These are phyloP conservation scores for Paraplagusia blochii DNA, from an alignment of 2,113 vertebrate species.

Conservation along the genomic window DNA sequence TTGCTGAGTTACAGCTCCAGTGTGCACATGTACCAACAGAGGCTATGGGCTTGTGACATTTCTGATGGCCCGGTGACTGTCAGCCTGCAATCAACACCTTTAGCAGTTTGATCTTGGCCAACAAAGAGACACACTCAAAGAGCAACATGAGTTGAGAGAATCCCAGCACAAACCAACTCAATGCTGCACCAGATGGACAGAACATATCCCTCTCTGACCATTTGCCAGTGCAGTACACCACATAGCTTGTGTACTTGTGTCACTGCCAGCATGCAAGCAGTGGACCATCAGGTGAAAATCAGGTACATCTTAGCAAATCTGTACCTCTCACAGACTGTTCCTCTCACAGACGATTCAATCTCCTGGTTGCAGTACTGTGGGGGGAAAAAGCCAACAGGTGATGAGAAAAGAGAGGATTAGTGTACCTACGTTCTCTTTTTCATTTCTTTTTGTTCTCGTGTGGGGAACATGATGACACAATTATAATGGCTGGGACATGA, in stretches of 20 bases:
- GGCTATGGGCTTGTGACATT: conserved; percentile 31
- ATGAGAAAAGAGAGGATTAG: conserved; percentile 35
- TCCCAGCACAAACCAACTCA: conserved; percentile 60
- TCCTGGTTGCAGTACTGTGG: conserved; percentile 52
- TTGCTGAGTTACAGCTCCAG: conserved; percentile 5
- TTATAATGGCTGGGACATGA: conserved; percentile 17
- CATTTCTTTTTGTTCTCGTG: conserved; percentile 3
- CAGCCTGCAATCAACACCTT: conserved; percentile 43
- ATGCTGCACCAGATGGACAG: conserved; percentile 48
- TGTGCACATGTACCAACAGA: conserved; percentile 7
- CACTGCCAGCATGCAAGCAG: too few relatives aligned
- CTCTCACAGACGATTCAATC: conserved; percentile 52
- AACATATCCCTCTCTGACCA: conserved; percentile 35
- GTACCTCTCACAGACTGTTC: conserved; percentile 19
- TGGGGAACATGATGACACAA: conserved; percentile 32
- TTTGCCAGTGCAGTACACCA: conserved; percentile 28
- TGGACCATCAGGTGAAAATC: conserved; percentile 12
- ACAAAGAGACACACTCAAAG: conserved; percentile 37
- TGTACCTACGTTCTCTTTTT: conserved; percentile 25
- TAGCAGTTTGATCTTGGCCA: conserved; percentile 45
- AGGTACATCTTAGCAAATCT: conserved; percentile 28
- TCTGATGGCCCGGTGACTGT: conserved; percentile 31
- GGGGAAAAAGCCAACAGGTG: conserved; percentile 21
- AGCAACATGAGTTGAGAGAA: conserved; percentile 40
- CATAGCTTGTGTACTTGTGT: background rate